phyloP scores from a whole-genome alignment of 2,113 vertebrate species.

The Cervus canadensis region DNA sequence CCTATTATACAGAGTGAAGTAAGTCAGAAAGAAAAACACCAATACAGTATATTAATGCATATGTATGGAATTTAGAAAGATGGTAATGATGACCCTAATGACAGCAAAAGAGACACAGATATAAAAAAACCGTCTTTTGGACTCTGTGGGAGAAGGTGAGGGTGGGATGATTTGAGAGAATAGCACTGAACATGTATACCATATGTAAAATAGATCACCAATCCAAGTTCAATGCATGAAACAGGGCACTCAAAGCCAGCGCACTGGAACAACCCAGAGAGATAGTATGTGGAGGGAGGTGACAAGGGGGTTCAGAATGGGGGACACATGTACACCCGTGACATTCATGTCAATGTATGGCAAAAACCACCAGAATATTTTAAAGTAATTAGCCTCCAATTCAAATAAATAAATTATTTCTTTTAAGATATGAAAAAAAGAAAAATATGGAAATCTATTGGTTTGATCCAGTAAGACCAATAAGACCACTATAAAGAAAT shows the following conservation, averaged over 20 bases:
- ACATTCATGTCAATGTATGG: background rate
- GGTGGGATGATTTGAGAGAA: background rate
- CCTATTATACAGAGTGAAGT: background rate
- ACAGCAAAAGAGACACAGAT: background rate
- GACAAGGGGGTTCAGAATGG: rapidly evolving
- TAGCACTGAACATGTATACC: background rate
- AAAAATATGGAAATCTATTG: background rate
- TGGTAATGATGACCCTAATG: background rate
- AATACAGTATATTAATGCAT: background rate
- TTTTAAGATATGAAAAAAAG: background rate
- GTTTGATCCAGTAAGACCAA: background rate
- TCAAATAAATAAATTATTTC: background rate
- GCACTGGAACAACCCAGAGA: background rate
- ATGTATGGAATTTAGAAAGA: background rate
- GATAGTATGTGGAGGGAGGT: background rate
- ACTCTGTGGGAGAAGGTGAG: background rate
- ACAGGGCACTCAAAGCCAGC: background rate
- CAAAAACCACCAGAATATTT: background rate
- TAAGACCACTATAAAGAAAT: background rate
- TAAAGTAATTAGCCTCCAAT: background rate
- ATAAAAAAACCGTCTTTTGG: background rate
- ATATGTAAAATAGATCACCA: background rate
- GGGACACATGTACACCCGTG: background rate
- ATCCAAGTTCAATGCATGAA: background rate
- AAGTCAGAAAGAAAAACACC: background rate